These are phyloP conservation scores for Geopemphigus sp. DNA, from an alignment of 1,140 invertebrate genomes.

Conservation along the genomic window DNA sequence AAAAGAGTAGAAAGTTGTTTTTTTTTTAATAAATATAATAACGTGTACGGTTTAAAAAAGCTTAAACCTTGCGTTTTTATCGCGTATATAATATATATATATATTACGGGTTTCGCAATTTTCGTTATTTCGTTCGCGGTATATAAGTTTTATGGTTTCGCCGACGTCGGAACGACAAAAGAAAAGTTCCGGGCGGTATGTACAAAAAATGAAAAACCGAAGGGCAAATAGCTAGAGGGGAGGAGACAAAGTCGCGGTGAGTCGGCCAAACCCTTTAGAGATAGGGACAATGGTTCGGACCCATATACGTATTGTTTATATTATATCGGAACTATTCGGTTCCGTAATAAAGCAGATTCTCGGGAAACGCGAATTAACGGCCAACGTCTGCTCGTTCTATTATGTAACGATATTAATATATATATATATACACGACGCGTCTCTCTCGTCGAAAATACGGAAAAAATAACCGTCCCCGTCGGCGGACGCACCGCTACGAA, in stretches of 20 bases:
- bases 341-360: background rate
- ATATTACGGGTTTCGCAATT: background rate
- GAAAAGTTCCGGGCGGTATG: background rate
- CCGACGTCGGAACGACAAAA: background rate
- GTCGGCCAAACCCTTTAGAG: background rate
- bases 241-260: background rate
- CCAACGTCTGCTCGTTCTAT: no score
- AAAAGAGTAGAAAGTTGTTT: no score
- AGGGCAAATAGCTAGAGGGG: background rate
- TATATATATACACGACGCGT: no score
- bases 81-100: background rate
- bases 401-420: no score
- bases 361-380: background rate
- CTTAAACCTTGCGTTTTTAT: background rate
- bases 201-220: background rate
- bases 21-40: no score
- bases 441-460: no score
- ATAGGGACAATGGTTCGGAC: background rate
- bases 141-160: background rate
- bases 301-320: background rate
- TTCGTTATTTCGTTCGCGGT: background rate
- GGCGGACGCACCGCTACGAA: no score
- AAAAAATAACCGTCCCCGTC: no score
- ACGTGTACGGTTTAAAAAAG: no score
- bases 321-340: background rate